These are phyloP conservation scores for Zoanthus gigantus DNA, from an alignment of 92 coral and sea anemone genomes.

Conservation along the genomic window DNA sequence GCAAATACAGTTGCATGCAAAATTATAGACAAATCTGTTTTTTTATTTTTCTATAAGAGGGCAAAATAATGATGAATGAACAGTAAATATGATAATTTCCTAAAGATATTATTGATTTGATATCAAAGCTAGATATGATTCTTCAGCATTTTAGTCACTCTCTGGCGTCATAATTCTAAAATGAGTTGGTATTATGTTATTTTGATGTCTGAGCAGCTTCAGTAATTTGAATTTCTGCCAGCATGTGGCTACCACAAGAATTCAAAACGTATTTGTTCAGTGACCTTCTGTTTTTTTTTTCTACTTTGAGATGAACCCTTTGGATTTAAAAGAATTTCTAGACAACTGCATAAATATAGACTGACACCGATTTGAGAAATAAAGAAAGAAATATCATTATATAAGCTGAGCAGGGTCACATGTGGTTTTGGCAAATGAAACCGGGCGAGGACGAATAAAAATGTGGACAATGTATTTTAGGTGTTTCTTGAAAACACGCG, in stretches of 20 bases:
- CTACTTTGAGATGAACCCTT: neutral
- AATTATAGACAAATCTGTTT: no score
- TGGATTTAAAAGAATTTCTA: neutral
- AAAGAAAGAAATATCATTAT: neutral
- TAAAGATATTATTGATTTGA: no score
- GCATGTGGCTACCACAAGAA: neutral
- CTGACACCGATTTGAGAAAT: neutral
- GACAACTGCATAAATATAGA: neutral
- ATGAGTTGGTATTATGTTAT: no score
- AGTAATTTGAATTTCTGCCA: neutral
- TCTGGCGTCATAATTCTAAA: no score
- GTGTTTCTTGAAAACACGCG: neutral
- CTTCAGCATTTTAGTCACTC: no score
- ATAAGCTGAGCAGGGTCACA: neutral
- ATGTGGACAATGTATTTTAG: neutral
- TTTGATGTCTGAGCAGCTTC: slow-evolving; percentile 15
- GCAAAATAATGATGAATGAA: no score
- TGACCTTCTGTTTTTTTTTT: neutral
- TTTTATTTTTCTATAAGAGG: no score
- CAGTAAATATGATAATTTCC: no score
- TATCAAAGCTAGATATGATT: no score
- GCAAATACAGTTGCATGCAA: no score
- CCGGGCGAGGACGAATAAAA: neutral
- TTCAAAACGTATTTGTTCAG: neutral
- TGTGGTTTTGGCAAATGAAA: slow-evolving; percentile 31